A percentile compares a stretch with the other conserved stretches of the same genome.
Conservation (phyloP, 2,113 vertebrate genomes). For the Lamprologus sp. region DNA sequence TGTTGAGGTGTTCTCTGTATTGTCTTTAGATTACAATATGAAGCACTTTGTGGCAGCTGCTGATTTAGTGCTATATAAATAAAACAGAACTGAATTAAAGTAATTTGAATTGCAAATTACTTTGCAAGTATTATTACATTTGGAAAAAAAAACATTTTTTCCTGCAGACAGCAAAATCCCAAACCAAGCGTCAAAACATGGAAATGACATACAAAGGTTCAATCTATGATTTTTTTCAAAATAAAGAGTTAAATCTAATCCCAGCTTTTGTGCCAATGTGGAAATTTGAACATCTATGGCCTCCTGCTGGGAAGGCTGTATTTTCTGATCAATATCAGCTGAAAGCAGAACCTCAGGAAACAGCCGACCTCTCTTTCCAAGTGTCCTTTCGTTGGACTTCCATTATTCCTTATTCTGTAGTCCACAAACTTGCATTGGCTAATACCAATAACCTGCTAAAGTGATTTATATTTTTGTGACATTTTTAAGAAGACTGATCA, state of each 20-base stretch:
- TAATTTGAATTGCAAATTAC: neutral
- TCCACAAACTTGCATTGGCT: neutral
- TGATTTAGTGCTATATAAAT: neutral
- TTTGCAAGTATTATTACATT: neutral
- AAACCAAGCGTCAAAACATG: neutral
- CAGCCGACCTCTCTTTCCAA: neutral
- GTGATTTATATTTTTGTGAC: neutral
- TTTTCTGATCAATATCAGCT: neutral
- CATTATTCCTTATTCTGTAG: neutral
- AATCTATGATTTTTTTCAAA: neutral
- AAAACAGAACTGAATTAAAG: neutral
- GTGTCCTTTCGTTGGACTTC: neutral
- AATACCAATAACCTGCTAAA: neutral
- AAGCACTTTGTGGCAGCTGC: neutral
- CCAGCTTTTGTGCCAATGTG: neutral
- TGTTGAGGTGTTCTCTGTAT: neutral
- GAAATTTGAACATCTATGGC: neutral
- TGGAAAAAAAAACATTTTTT: neutral
- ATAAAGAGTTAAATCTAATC: neutral
- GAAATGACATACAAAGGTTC: neutral
- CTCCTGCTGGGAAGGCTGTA: neutral
- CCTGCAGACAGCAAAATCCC: neutral
- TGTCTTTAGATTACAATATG: neutral
- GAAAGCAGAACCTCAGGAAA: neutral
- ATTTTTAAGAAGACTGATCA: neutral